Conservation (phyloP, 2,888 invertebrate species). For the Orchestes rusci region DNA sequence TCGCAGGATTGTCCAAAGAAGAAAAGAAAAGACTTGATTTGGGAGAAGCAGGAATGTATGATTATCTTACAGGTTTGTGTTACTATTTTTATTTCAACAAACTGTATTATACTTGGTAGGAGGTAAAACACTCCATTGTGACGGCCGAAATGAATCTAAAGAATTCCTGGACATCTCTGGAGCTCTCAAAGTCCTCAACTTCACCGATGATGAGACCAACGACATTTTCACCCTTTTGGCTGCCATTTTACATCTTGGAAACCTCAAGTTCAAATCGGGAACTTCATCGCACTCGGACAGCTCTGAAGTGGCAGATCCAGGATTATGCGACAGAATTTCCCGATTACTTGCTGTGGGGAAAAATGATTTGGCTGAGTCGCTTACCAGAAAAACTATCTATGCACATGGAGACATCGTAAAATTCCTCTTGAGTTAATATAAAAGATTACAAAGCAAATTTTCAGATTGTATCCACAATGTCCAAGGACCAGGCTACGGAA, state of each 20-base stretch:
- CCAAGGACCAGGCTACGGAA: slow-evolving; percentile 70
- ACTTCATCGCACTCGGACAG: slow-evolving; percentile 76
- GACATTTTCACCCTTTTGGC: slow-evolving; percentile 79
- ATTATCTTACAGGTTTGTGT: slow-evolving; percentile 47
- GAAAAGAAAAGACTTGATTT: slow-evolving; percentile 76
- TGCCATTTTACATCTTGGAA: slow-evolving; percentile 86
- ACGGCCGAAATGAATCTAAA: slow-evolving; percentile 74
- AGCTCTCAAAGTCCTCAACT: slow-evolving; percentile 90
- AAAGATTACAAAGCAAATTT: not conserved
- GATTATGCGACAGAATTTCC: slow-evolving; percentile 63
- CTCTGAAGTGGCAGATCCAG: slow-evolving; percentile 70
- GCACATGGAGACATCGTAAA: slow-evolving; percentile 60
- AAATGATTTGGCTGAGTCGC: slow-evolving; percentile 63
- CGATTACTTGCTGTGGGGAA: slow-evolving; percentile 64
- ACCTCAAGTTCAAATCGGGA: slow-evolving; percentile 73
- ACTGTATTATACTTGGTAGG: slow-evolving; percentile 42
- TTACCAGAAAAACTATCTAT: slow-evolving; percentile 81
- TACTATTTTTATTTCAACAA: too few relatives aligned
- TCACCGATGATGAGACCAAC: slow-evolving; percentile 75
- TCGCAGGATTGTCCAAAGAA: slow-evolving; percentile 72
- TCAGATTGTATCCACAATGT: slow-evolving; percentile 67
- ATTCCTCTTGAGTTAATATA: slow-evolving; percentile 1
- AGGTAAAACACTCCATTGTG: slow-evolving; percentile 68
- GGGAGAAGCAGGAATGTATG: slow-evolving; percentile 64
- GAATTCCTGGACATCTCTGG: slow-evolving; percentile 85